Evolutionary conservation across 2,113 vertebrate genomes (phyloP).

Genomic region (Alethe diademata): DNA sequence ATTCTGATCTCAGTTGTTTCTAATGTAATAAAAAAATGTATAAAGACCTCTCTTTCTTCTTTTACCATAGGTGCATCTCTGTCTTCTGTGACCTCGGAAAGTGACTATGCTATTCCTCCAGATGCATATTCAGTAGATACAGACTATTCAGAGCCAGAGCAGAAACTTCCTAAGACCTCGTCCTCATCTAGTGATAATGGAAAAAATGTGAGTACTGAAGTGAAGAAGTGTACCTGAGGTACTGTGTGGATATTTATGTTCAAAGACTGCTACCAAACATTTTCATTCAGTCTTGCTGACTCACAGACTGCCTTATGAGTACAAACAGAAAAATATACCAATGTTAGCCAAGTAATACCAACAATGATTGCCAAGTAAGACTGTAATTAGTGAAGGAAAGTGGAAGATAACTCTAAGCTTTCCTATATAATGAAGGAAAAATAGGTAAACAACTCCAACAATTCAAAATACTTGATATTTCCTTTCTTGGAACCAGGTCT

Average conservation of each 20-base stretch:
- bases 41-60: neutral
- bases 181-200: constrained; percentile 85
- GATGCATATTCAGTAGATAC: constrained; percentile 93
- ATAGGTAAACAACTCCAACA: neutral
- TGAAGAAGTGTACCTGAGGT: neutral
- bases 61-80: constrained; percentile 86
- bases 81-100: constrained; percentile 92
- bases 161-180: constrained; percentile 91
- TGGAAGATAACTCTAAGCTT: neutral
- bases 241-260: neutral
- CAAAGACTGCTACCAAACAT: neutral
- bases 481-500: neutral
- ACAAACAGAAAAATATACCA: neutral
- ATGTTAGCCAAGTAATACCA: neutral
- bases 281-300: neutral
- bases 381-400: neutral
- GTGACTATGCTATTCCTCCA: constrained; percentile 97
- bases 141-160: constrained; percentile 91
- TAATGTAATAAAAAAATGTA: neutral
- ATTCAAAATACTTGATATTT: neutral
- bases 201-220: constrained; percentile 82
- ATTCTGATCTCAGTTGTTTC: neutral
- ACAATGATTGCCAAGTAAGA: neutral
- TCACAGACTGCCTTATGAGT: neutral
- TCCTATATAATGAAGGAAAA: neutral